Base-by-base conservation (phyloP, 2,797 vertebrate species). In the Arrhamphus sclerolepis region DNA sequence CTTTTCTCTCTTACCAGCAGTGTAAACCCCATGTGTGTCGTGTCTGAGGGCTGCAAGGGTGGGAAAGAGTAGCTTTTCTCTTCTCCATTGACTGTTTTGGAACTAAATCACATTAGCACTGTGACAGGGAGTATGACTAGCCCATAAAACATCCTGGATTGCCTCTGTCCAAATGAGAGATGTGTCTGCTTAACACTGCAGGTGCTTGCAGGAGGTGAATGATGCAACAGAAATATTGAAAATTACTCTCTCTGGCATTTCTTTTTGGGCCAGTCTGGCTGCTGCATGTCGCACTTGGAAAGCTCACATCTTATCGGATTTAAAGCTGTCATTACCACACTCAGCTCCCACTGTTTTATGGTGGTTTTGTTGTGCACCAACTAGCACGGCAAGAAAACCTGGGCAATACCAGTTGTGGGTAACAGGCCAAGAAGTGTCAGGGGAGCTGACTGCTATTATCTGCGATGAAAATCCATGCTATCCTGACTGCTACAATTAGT, bases 381-480 rank as follows among this genome's bases (percentile, higher is more conserved):
- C 70, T 73, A 80, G 72, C 42, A 0, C 38, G 34, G 50, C 43
- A 39, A 60, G 63, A 70, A 70, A 76, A 78, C 78, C 74, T 80
- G 82, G 84, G 52, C 75, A 86, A 66, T 79, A 77, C 78, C 85
- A 85, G 69, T 83, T 74, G 70, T 70, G 86, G 84, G 85, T 82
- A 88, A 66, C 82, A 79, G 82, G 85, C 89, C 88, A 87, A 87
- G 75, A 82, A 81, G 77, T 90, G 84, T 90, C 87, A 84, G 79
- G 75, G 80, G 85, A 89, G 87, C 86, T 89, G 88, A 91, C 90
- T 92, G 90, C 87, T 91, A 90, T 89, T 89, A 91, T 89, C 91
- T 85, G 78, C 86, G 90, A 92, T 92, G 91, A 94, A 93, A 93
- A 93, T 93, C 89, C 77, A 90, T 92, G 88, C 87, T 81, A 81